Conservation (phyloP, 2,888 invertebrate species). For the Germaria angustata region DNA sequence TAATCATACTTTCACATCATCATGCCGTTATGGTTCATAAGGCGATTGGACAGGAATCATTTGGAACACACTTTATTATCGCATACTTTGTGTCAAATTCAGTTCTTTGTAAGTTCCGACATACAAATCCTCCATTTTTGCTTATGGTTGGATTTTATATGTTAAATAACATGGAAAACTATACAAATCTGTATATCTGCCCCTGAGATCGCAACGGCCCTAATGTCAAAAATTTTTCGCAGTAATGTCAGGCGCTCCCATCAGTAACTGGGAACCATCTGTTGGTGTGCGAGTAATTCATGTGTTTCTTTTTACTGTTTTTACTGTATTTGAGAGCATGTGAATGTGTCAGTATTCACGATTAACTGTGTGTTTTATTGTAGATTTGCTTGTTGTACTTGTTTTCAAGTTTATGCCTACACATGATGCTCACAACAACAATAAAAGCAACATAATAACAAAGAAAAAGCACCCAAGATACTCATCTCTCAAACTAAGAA, state of each 20-base stretch:
- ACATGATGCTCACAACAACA: slow-evolving; percentile 23
- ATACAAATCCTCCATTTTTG: too few species aligned
- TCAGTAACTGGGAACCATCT: neutral
- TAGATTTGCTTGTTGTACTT: slow-evolving; percentile 29
- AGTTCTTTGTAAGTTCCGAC: too few species aligned
- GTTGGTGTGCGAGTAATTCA: neutral
- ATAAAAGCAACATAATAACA: neutral
- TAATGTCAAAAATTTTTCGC: neutral
- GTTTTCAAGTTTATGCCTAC: slow-evolving; percentile 47
- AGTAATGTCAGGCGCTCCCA: neutral
- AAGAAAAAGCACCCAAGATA: neutral
- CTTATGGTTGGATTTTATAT: too few species aligned
- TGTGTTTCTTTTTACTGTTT: neutral
- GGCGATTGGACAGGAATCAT: too few species aligned
- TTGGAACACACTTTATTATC: too few species aligned
- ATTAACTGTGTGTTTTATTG: slow-evolving; percentile 30
- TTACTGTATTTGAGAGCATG: neutral
- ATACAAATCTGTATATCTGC: too few species aligned
- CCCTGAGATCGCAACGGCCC: neutral
- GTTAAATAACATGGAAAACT: too few species aligned
- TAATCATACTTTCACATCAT: too few species aligned
- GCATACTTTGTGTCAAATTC: too few species aligned
- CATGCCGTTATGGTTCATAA: too few species aligned
- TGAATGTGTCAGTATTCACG: neutral
- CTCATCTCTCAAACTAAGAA: neutral